These are phyloP conservation scores for Ianthella basta DNA, from an alignment of 37 sponge, comb jelly and placozoan genomes.

Conservation along the genomic window DNA sequence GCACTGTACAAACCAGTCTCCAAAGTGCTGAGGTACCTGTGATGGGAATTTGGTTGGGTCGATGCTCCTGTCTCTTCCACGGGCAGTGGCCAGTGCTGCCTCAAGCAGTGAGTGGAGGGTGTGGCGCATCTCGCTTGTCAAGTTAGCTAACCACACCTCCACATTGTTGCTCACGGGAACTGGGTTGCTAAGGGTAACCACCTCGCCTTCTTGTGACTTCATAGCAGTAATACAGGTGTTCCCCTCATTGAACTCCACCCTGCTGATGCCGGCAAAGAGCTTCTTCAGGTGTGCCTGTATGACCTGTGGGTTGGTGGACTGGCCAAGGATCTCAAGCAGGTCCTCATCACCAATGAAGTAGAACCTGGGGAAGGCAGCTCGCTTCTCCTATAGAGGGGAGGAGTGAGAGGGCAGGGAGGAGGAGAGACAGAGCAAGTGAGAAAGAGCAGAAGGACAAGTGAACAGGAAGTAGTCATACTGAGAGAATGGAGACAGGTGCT, in stretches of 20 bases:
- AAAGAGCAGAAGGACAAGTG: too few species aligned
- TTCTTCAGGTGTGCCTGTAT: slow-evolving; percentile 98
- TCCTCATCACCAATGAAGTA: slow-evolving; percentile 99
- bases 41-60: slow-evolving; percentile 86
- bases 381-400: slow-evolving; percentile 74
- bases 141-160: slow-evolving; percentile 87
- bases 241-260: slow-evolving; percentile 76
- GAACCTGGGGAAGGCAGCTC: slow-evolving; percentile 93
- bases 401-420: not conserved
- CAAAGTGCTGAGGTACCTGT: slow-evolving; percentile 46
- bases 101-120: slow-evolving; percentile 83
- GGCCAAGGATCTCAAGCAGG: slow-evolving; percentile 97
- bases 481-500: too few species aligned
- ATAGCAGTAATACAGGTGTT: slow-evolving; percentile 72
- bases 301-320: slow-evolving; percentile 90
- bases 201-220: slow-evolving; percentile 90
- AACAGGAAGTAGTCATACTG: too few species aligned
- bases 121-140: slow-evolving; percentile 89
- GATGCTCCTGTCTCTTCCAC: slow-evolving; percentile 18
- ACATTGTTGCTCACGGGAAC: slow-evolving; percentile 78
- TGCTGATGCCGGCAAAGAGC: slow-evolving; percentile 97
- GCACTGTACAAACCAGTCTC: too few species aligned
- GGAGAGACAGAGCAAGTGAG: too few species aligned
- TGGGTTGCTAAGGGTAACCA: slow-evolving; percentile 69
- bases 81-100: slow-evolving; percentile 68